These are phyloP conservation scores for Pegea sp. DNA, from an alignment of 23 tunicate species.

Conservation along the genomic window DNA sequence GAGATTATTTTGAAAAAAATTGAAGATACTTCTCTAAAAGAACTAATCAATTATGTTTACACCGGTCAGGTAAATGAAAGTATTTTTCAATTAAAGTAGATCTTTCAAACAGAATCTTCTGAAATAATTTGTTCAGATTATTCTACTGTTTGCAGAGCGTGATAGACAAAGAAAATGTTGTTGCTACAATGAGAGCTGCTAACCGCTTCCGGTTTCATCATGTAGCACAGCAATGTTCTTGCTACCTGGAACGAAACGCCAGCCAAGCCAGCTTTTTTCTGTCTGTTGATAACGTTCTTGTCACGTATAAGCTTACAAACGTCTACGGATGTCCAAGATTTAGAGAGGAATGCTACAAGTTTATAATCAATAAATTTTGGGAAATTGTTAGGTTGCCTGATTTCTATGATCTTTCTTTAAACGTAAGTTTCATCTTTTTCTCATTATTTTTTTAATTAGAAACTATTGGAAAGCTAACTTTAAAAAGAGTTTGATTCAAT, in stretches of 20 bases:
- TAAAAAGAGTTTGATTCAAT: no score
- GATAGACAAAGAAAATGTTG: slow-evolving; percentile 48
- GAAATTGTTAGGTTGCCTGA: slow-evolving; percentile 13
- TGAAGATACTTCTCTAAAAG: slow-evolving; percentile 28
- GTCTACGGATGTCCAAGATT: slow-evolving; percentile 14
- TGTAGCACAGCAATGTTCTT: slow-evolving; percentile 25
- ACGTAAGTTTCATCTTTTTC: slow-evolving; percentile 9
- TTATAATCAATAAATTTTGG: slow-evolving; percentile 25
- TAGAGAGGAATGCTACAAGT: slow-evolving; percentile 31
- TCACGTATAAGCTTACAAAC: slow-evolving; percentile 21
- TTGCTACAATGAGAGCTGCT: slow-evolving; percentile 16
- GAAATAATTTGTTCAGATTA: background rate
- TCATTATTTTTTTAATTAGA: background rate
- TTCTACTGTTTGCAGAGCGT: slow-evolving; percentile 13
- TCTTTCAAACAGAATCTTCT: background rate
- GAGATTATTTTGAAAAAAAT: slow-evolving; percentile 27
- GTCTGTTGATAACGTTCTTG: slow-evolving; percentile 21
- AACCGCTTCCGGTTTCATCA: slow-evolving; percentile 16
- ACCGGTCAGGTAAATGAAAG: slow-evolving; percentile 29
- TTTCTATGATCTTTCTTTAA: slow-evolving; percentile 26
- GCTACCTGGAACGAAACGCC: slow-evolving; percentile 19
- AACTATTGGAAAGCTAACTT: background rate
- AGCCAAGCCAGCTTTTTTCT: slow-evolving; percentile 6
- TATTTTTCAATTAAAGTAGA: background rate
- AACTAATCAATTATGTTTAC: slow-evolving; percentile 28